Evolutionary conservation across 2,888 invertebrate species (phyloP), one percentile per base, ranked within the genome.

Genomic region (Chaitophorus viminalis): DNA sequence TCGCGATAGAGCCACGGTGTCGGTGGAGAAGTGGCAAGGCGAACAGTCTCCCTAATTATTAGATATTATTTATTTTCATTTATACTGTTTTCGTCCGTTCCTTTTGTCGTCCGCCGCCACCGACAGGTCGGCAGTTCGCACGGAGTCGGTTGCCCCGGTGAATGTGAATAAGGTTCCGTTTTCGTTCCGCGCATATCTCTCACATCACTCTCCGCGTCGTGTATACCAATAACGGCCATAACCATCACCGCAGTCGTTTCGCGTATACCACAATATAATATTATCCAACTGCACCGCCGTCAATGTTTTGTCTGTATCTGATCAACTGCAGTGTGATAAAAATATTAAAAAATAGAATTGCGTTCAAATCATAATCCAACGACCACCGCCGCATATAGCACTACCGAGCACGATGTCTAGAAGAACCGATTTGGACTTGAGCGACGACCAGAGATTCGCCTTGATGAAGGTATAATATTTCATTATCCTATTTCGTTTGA

Each of bases 361-460:
- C n/a, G n/a, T n/a, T n/a, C n/a, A n/a, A n/a, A n/a, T n/a, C n/a
- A n/a, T n/a, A n/a, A n/a, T n/a, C n/a, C n/a, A n/a, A n/a, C n/a
- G n/a, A n/a, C n/a, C n/a, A n/a, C n/a, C n/a, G n/a, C n/a, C n/a
- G n/a, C n/a, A n/a, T n/a, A n/a, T n/a, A n/a, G n/a, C n/a, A n/a
- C 46, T 90, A 90, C 89, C 90, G 88, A 90, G 93, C 68, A 92
- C 92, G 89, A 90, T 90, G 74, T 92, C 93, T 25, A 91, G 86
- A 79, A 87, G 86, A 78, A 87, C 79, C 36, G 86, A 87, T 72
- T 79, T 94, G 88, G 93, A 93, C 86, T 92, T 95, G 89, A 94
- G 94, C 82, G 95, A 95, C 91, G 95, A 95, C 90, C 94, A 95
- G 91, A 93, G 94, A 90, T 95, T 95, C 91, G 94, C 95, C 29